Percentiles rank a stretch among this genome's conserved stretches.
Conservation (phyloP, 2,888 invertebrate species). For the Mayetiola destructor region DNA sequence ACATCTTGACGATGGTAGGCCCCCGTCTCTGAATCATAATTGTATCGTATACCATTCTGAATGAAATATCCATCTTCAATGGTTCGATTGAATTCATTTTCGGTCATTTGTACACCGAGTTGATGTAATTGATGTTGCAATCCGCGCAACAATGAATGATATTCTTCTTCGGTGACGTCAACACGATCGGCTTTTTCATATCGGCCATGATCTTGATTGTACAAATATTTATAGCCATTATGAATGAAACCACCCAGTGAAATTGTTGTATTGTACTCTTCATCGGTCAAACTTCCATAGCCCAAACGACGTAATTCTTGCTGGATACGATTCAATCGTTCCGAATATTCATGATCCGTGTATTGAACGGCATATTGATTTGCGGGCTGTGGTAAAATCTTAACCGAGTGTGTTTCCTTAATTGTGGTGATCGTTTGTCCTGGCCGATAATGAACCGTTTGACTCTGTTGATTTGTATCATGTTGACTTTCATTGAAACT, state of each 20-base stretch:
- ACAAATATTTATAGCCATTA: slow-evolving; percentile 14
- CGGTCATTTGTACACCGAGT: background rate
- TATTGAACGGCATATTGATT: background rate
- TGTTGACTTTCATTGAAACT: background rate
- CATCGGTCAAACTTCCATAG: background rate
- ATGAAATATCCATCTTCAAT: slow-evolving; percentile 6
- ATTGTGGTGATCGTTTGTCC: background rate
- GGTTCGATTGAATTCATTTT: background rate
- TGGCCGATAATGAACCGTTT: background rate
- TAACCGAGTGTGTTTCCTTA: background rate
- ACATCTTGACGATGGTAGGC: background rate
- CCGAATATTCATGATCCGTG: background rate
- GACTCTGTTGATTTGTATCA: background rate
- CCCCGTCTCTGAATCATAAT: background rate
- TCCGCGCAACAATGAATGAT: background rate
- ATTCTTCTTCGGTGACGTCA: slow-evolving; percentile 6
- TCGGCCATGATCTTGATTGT: background rate
- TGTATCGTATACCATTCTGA: background rate
- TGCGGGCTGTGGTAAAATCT: background rate
- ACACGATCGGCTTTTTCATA: slow-evolving; percentile 10
- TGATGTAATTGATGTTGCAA: background rate
- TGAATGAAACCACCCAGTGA: slow-evolving; percentile 10
- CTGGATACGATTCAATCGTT: slow-evolving; percentile 6
- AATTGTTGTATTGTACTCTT: slow-evolving; percentile 13
- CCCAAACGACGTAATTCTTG: slow-evolving; percentile 11